These are phyloP conservation scores for Cepaea hortensis DNA, from an alignment of 2,888 invertebrate genomes.

Conservation along the genomic window DNA sequence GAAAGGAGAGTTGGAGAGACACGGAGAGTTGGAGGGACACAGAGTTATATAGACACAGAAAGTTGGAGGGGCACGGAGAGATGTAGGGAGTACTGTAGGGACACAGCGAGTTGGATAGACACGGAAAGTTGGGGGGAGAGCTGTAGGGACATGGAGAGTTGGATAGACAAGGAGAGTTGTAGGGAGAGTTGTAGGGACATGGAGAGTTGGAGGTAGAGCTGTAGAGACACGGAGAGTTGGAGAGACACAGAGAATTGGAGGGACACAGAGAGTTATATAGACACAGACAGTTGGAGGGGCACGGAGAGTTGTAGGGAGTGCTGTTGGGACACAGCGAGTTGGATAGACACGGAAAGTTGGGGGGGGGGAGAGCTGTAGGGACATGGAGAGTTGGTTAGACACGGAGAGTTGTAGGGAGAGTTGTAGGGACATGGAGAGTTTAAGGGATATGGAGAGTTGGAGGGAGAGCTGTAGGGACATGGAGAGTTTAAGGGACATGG, in stretches of 20 bases:
- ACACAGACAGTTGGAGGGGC: neutral
- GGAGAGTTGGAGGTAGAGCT: no score
- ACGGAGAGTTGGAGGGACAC: no score
- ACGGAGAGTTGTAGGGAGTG: neutral
- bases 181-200: no score
- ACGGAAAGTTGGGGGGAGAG: no score
- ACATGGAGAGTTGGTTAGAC: neutral
- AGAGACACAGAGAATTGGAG: neutral
- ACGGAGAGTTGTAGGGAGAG: neutral
- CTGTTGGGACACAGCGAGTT: neutral
- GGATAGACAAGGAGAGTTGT: no score
- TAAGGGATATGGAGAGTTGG: neutral
- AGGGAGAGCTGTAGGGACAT: neutral
- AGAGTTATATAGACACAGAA: no score
- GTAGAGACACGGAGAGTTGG: no score
- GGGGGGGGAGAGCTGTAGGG: neutral
- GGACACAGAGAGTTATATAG: neutral
- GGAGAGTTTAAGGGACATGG: neutral
- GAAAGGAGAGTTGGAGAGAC: no score
- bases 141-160: no score
- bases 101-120: no score
- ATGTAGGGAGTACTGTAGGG: no score
- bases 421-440: neutral
- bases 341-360: neutral
- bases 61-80: no score